Conservation (phyloP, 2,888 invertebrate genomes). For the Leptothorax acervorum region DNA sequence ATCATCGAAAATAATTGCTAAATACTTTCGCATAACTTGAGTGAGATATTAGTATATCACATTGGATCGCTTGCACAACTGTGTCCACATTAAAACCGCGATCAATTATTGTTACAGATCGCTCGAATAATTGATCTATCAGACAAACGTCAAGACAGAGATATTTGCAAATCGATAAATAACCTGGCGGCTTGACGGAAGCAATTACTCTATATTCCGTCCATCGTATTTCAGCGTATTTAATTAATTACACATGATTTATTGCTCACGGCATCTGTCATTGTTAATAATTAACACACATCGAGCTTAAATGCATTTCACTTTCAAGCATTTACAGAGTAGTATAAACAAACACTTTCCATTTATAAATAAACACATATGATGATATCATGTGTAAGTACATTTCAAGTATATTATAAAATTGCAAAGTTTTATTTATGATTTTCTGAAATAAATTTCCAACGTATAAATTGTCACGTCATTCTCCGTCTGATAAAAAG, state of each 20-base stretch:
- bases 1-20: not conserved
- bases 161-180: slow-evolving; percentile 15
- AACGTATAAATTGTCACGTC: not conserved
- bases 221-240: not conserved
- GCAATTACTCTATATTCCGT: not conserved
- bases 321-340: not conserved
- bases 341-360: not conserved
- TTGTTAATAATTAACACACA: slow-evolving; percentile 10
- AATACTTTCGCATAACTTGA: slow-evolving; percentile 21
- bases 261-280: not conserved
- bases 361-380: not conserved
- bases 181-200: not conserved
- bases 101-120: slow-evolving; percentile 33
- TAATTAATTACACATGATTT: slow-evolving; percentile 15
- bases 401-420: not conserved
- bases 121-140: slow-evolving; percentile 37
- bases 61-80: not conserved
- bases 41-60: slow-evolving; percentile 11
- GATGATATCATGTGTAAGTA: not conserved
- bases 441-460: not conserved
- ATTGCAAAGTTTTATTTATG: not conserved
- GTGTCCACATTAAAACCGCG: not conserved
- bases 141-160: not conserved
- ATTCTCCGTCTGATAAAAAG: not conserved
- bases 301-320: not conserved